Percentiles rank a stretch among this genome's conserved stretches.
These are phyloP conservation scores for Melangyna quadrimaculata DNA, from an alignment of 2,888 invertebrate species.

Conservation along the genomic window DNA sequence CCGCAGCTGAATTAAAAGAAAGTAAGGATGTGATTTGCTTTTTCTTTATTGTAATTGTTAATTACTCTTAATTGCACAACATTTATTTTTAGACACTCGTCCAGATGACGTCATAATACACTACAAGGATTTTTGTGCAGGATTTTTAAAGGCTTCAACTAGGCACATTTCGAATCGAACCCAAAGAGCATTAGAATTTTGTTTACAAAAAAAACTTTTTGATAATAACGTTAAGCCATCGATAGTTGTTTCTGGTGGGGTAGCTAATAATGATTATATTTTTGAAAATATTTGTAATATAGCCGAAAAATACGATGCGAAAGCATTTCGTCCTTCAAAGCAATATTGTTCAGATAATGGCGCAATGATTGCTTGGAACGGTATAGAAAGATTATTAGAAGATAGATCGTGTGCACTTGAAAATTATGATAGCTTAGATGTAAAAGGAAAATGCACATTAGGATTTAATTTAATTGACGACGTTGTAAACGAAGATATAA, in stretches of 20 bases:
- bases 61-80: neutral
- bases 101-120: constrained; percentile 89
- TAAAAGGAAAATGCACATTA: constrained; percentile 76
- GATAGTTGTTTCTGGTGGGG: constrained; percentile 94
- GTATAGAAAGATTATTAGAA: constrained; percentile 86
- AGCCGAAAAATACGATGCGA: constrained; percentile 85
- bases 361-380: constrained; percentile 99
- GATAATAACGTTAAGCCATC: constrained; percentile 80
- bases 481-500: constrained; percentile 75
- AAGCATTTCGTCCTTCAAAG: constrained; percentile 89
- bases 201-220: constrained; percentile 85
- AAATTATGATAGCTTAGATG: constrained; percentile 83
- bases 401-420: constrained; percentile 72
- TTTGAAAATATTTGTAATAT: constrained; percentile 86
- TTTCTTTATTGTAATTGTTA: neutral
- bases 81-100: constrained; percentile 80
- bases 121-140: constrained; percentile 92
- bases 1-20: constrained; percentile 83
- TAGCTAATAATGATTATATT: constrained; percentile 95
- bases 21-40: constrained; percentile 54
- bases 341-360: constrained; percentile 98
- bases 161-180: constrained; percentile 91
- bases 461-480: constrained; percentile 74
- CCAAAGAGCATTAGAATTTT: constrained; percentile 91
- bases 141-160: constrained; percentile 88